Conservation (phyloP, 2,797 vertebrate species). For the Bradypodion ventrale region DNA sequence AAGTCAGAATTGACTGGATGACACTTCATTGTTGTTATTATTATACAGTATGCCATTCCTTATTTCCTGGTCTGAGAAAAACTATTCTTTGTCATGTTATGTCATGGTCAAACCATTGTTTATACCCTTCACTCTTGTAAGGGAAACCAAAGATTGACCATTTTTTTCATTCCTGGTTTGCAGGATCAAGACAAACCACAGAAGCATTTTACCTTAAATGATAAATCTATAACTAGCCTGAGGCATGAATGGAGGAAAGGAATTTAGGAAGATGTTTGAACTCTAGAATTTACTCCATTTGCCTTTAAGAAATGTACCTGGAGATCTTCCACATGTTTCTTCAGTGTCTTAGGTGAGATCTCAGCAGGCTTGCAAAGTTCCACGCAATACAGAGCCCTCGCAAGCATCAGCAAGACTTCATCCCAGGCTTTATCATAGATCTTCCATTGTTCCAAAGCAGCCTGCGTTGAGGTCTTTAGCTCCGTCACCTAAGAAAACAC, state of each 20-base stretch:
- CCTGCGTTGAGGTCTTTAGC: slow-evolving; percentile 66
- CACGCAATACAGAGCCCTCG: slow-evolving; percentile 70
- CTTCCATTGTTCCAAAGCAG: slow-evolving; percentile 77
- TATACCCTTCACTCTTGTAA: neutral
- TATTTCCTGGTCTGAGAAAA: neutral
- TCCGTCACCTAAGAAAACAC: slow-evolving; percentile 67
- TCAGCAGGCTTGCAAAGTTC: slow-evolving; percentile 66
- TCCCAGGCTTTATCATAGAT: slow-evolving; percentile 69
- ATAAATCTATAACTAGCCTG: neutral
- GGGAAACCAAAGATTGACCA: neutral
- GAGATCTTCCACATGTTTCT: slow-evolving; percentile 72
- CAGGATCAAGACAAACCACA: neutral
- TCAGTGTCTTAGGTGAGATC: slow-evolving; percentile 74
- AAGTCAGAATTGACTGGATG: no score
- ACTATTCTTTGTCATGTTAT: neutral
- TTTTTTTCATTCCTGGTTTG: neutral
- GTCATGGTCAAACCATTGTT: neutral
- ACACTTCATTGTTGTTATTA: no score
- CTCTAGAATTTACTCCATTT: neutral
- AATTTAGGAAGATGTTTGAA: neutral
- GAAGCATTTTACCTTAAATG: neutral
- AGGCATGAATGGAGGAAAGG: neutral
- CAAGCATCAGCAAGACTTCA: slow-evolving; percentile 64
- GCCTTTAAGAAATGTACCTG: slow-evolving; percentile 77
- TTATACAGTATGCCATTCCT: neutral